phyloP scores from a whole-genome alignment of 2,888 invertebrate genomes.

The Adelognathus sp. region DNA sequence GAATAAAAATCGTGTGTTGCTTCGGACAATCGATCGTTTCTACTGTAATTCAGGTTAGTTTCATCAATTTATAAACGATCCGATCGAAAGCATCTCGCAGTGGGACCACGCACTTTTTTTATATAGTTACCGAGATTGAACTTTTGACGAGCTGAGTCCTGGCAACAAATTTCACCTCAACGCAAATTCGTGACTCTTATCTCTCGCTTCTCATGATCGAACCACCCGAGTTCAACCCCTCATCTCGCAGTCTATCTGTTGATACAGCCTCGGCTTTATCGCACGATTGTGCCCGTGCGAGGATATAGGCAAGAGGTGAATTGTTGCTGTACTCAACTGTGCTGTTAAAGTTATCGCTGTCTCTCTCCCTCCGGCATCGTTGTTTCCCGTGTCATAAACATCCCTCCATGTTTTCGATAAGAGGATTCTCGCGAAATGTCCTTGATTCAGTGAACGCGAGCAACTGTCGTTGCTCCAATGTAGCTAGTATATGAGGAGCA shows the following conservation, averaged over 20 bases:
- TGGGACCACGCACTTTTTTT: conserved; percentile 21
- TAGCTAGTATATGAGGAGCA: not conserved
- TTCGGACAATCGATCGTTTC: too few species aligned
- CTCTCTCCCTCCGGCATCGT: not conserved
- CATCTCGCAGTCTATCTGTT: not conserved
- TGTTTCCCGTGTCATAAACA: not conserved
- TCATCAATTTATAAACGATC: conserved; percentile 48
- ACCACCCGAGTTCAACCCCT: not conserved
- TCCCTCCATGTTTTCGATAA: not conserved
- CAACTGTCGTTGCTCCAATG: not conserved
- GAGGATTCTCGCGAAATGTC: not conserved
- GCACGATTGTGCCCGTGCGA: not conserved
- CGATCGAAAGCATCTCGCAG: conserved; percentile 55
- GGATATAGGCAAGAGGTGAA: not conserved
- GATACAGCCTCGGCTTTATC: not conserved
- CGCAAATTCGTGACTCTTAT: not conserved
- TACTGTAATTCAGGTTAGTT: conserved; percentile 63
- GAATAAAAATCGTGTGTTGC: too few species aligned
- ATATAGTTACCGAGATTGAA: conserved; percentile 50
- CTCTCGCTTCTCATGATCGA: not conserved
- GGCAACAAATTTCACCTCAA: conserved; percentile 11
- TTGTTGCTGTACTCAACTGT: not conserved
- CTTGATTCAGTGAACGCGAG: not conserved
- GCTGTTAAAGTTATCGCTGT: not conserved
- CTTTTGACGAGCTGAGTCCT: conserved; percentile 15